Evolutionary conservation across 2,888 invertebrate species (phyloP).

Genomic region (Bugulina stolonifera): DNA sequence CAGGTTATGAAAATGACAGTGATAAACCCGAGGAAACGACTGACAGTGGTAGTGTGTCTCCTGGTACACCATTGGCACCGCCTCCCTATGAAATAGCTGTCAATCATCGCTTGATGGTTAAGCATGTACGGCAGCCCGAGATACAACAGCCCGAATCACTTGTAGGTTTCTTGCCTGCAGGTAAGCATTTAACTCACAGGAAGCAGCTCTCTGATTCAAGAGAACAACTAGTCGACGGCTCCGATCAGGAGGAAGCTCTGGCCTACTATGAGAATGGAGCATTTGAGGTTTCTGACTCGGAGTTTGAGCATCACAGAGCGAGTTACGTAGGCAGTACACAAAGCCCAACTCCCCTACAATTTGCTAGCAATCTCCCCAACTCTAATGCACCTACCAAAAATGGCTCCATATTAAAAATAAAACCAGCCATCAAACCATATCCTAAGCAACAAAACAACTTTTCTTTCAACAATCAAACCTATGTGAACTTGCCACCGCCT

Average conservation of each 20-base stretch:
- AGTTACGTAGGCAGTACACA: background rate
- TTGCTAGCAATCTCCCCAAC: background rate
- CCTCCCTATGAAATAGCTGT: slow-evolving; percentile 1
- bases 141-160: background rate
- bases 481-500: background rate
- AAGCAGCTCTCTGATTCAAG: slow-evolving; percentile 6
- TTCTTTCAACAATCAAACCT: background rate
- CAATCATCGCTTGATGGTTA: background rate
- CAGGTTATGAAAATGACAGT: slow-evolving; percentile 6
- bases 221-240: slow-evolving; percentile 15
- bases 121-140: slow-evolving; percentile 9
- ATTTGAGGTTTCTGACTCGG: slow-evolving; percentile 23
- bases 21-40: background rate
- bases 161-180: background rate
- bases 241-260: background rate
- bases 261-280: slow-evolving; percentile 20
- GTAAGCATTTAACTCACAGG: background rate
- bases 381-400: background rate
- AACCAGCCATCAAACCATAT: background rate
- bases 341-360: background rate
- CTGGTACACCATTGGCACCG: background rate
- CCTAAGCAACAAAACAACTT: background rate
- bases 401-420: background rate
- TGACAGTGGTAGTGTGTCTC: background rate
- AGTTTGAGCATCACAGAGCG: slow-evolving; percentile 20